phyloP scores from a whole-genome alignment of 2,113 vertebrate species.

The Tylochromis polylepis region DNA sequence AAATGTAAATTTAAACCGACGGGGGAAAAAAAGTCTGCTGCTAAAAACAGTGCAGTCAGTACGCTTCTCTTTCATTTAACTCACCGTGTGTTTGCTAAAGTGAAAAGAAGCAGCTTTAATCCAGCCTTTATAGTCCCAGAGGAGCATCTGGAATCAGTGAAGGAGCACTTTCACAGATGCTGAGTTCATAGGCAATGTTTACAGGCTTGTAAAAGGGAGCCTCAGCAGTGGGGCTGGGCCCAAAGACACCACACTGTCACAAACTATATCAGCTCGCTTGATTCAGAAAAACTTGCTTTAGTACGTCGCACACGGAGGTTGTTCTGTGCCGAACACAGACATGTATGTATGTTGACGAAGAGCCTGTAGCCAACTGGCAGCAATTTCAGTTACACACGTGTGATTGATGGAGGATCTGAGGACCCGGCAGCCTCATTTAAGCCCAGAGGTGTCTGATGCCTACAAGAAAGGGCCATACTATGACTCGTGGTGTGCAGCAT shows the following conservation, averaged over 20 bases:
- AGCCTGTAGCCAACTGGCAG: neutral
- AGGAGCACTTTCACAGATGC: constrained; percentile 55
- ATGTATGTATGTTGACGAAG: neutral
- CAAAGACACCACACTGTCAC: constrained; percentile 30
- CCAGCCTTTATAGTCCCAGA: constrained; percentile 25
- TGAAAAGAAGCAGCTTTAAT: constrained; percentile 28
- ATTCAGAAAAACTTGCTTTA: neutral
- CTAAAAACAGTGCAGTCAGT: neutral
- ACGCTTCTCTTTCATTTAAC: neutral
- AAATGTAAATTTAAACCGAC: neutral
- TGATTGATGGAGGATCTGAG: constrained; percentile 5
- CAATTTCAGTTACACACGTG: neutral
- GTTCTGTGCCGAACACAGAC: neutral
- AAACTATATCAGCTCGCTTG: constrained; percentile 7
- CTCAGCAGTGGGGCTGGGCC: constrained; percentile 21
- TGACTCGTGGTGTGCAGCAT: neutral
- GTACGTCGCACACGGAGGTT: neutral
- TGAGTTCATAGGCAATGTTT: constrained; percentile 57
- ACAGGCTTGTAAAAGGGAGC: constrained; percentile 54
- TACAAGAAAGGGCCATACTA: neutral
- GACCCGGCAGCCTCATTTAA: neutral
- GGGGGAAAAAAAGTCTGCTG: neutral
- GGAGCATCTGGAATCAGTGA: constrained; percentile 61
- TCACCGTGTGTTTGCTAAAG: constrained; percentile 5
- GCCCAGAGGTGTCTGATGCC: neutral